Base-by-base conservation (phyloP, 2,797 vertebrate genomes). In the Hoplostethus mediterraneus region DNA sequence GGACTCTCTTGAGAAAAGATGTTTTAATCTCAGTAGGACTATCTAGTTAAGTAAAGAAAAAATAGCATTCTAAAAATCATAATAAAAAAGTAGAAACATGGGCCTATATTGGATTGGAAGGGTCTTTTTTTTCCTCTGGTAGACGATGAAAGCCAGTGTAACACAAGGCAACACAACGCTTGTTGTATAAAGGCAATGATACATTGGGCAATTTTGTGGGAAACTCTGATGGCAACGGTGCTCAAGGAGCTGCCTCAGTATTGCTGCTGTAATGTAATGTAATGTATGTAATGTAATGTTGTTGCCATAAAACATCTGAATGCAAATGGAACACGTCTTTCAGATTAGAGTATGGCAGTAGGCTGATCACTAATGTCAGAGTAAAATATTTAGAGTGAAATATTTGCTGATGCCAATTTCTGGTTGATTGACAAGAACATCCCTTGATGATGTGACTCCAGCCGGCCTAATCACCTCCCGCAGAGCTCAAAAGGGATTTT, bases 401-500 rank as follows among this genome's bases (percentile, higher is more conserved):
- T 49, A 49, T 53, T 21, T 59, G 16, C n/a, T 56, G 21, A 56
- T 40, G 17, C 33, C 9, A 28, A 21, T 63, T 44, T 51, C 9
- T 21, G 0, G 8, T 28, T 62, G 28, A 56, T 21, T 47, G 44
- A 58, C 1, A 1, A 42, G 13, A 67, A 64, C 6, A 36, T 53
- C 4, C 21, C 65, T 30, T 55, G 3, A 63, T 62, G 30, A 63
- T 58, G 48, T 71, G 6, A 47, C 5, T n/a, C 0, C 5, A 67
- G 17, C 25, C 33, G 33, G 55, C 47, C 28, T 31, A 55, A 31
- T 13, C 45, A 28, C 45, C 38, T 75, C 55, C 52, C 56, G 49
- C 57, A 33, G 71, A 62, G 61, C 42, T 63, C 30, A 67, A 63
- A 81, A 13, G 2, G 9, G 33, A 30, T 5, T 58, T 69, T 61